Conservation (phyloP, 2,113 vertebrate genomes). For the Oncorhynchus kisutch region DNA sequence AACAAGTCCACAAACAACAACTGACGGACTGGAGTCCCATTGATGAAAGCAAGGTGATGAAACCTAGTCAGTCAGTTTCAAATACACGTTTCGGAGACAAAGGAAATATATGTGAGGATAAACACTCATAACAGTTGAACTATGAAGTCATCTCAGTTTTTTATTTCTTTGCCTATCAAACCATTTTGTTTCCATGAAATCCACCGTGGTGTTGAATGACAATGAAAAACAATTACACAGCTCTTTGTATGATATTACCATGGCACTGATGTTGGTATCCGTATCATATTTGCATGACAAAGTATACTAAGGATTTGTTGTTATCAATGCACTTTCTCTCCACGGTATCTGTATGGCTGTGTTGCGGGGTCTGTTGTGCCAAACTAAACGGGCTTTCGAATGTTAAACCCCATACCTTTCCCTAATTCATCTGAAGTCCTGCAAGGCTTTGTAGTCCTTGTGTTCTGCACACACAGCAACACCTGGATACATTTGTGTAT, state of each 20-base stretch:
- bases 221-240: no score
- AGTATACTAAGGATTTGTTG: no score
- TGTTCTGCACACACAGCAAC: not conserved
- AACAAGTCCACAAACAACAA: not conserved
- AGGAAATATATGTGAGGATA: not conserved
- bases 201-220: no score
- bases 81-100: not conserved
- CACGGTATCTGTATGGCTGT: no score
- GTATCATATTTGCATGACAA: no score
- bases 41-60: no score
- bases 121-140: not conserved
- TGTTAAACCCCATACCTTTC: not conserved
- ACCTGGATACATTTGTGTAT: not conserved
- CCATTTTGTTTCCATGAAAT: not conserved
- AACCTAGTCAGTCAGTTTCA: not conserved
- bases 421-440: not conserved
- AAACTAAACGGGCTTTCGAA: no score
- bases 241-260: no score
- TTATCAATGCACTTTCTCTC: no score
- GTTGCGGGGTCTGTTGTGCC: no score
- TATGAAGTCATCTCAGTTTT: not conserved
- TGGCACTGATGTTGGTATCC: no score
- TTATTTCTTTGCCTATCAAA: not conserved
- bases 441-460: not conserved
- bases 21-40: not conserved